Evolutionary conservation across 2,888 invertebrate genomes (phyloP).

Genomic region (Drosophila aldrichi): DNA sequence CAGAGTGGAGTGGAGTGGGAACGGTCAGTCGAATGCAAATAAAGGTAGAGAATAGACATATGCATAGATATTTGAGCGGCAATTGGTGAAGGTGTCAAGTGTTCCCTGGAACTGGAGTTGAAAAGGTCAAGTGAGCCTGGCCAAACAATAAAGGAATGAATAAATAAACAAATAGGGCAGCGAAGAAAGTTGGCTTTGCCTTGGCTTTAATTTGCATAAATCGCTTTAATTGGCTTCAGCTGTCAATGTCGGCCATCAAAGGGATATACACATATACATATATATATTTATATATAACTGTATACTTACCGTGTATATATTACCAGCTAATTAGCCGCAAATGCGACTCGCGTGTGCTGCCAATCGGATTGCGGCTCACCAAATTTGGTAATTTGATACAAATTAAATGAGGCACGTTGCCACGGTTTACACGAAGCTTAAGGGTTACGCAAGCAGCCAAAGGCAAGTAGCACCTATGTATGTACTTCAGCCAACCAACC

Average conservation of each 20-base stretch:
- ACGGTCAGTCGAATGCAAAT: constrained; percentile 56
- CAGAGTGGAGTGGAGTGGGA: constrained; percentile 25
- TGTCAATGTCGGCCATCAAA: constrained; percentile 57
- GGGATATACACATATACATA: constrained; percentile 45
- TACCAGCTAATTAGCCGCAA: constrained; percentile 68
- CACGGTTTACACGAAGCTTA: constrained; percentile 37
- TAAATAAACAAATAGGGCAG: constrained; percentile 15
- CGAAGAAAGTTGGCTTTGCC: constrained; percentile 1
- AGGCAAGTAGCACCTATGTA: constrained; percentile 16
- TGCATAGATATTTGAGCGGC: constrained; percentile 27
- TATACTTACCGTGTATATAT: not conserved
- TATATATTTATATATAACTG: constrained; percentile 8
- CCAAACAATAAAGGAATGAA: constrained; percentile 25
- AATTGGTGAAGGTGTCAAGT: constrained; percentile 57
- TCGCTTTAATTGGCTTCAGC: constrained; percentile 61
- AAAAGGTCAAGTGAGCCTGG: constrained; percentile 52
- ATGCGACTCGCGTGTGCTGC: constrained; percentile 44
- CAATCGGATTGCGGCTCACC: constrained; percentile 62
- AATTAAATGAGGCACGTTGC: constrained; percentile 51
- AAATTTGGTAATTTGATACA: constrained; percentile 63
- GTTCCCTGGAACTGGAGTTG: constrained; percentile 54
- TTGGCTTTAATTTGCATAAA: constrained; percentile 47
- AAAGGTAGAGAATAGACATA: constrained; percentile 40
- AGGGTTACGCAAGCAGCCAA: constrained; percentile 41
- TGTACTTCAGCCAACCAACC: not conserved